Evolutionary conservation across 2,888 invertebrate species (phyloP).

Genomic region (Chrysolina haemoptera): DNA sequence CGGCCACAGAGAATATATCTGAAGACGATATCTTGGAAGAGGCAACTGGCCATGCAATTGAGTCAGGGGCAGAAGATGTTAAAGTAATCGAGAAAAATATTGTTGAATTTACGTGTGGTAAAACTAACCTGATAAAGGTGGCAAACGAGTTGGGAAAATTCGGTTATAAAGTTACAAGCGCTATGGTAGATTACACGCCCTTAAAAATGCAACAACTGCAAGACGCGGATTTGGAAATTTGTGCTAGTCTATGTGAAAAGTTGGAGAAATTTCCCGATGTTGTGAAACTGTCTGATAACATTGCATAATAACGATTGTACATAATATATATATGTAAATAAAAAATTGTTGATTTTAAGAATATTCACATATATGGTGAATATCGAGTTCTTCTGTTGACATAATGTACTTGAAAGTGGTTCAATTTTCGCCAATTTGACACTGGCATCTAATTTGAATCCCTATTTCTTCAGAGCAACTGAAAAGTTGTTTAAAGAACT

Average conservation of each 20-base stretch:
- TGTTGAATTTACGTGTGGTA: constrained; percentile 75
- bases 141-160: constrained; percentile 69
- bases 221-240: constrained; percentile 70
- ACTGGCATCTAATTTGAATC: too few relatives aligned
- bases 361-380: too few relatives aligned
- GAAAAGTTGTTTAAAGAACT: too few relatives aligned
- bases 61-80: constrained; percentile 80
- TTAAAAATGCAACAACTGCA: constrained; percentile 68
- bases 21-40: constrained; percentile 70
- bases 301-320: constrained; percentile 60
- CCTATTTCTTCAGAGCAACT: too few relatives aligned
- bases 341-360: neutral
- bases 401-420: too few relatives aligned
- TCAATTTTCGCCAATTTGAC: too few relatives aligned
- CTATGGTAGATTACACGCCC: constrained; percentile 72
- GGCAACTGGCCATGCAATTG: constrained; percentile 79
- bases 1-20: constrained; percentile 45
- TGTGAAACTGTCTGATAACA: constrained; percentile 75
- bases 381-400: too few relatives aligned
- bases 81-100: constrained; percentile 68
- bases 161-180: constrained; percentile 70
- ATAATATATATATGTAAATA: constrained; percentile 10
- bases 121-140: constrained; percentile 69
- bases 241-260: constrained; percentile 71
- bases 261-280: constrained; percentile 74